phyloP scores from a whole-genome alignment of 2,888 invertebrate genomes.

The Macaria liturata region DNA sequence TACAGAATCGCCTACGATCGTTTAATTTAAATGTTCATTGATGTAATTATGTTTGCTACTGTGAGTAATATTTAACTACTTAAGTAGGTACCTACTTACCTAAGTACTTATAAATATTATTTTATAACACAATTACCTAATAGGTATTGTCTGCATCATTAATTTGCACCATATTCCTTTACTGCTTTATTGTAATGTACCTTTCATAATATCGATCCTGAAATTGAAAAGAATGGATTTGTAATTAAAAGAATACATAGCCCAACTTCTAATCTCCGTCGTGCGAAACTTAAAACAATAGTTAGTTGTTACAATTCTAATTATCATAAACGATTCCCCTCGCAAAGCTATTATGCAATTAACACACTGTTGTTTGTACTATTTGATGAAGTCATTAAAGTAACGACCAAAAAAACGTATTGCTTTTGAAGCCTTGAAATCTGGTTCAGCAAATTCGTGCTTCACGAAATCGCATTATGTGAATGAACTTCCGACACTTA shows the following conservation, averaged over 20 bases:
- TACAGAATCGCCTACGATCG: not conserved
- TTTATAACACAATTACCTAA: too few species aligned
- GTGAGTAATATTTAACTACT: too few species aligned
- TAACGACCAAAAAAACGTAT: not conserved
- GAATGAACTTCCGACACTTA: not conserved
- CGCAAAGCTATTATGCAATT: constrained; percentile 28
- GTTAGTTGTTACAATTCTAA: constrained; percentile 21
- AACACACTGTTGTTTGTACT: constrained; percentile 12
- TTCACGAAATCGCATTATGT: not conserved
- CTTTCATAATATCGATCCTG: too few species aligned
- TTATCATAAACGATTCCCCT: constrained; percentile 30
- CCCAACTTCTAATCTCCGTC: not conserved
- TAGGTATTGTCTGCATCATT: too few species aligned
- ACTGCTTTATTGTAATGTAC: too few species aligned
- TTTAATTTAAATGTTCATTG: too few species aligned
- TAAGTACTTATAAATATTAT: too few species aligned
- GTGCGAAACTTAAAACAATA: constrained; percentile 21
- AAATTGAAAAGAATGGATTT: too few species aligned
- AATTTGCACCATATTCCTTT: too few species aligned
- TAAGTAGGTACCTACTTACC: too few species aligned
- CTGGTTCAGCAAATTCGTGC: not conserved
- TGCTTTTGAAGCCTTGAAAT: not conserved
- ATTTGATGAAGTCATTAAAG: constrained; percentile 17
- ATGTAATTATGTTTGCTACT: too few species aligned
- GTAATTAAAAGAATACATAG: not conserved